Evolutionary conservation across 2,113 vertebrate species (phyloP), one percentile per base, ranked within the genome.

Genomic region (Ailuropoda melanoleuca): DNA sequence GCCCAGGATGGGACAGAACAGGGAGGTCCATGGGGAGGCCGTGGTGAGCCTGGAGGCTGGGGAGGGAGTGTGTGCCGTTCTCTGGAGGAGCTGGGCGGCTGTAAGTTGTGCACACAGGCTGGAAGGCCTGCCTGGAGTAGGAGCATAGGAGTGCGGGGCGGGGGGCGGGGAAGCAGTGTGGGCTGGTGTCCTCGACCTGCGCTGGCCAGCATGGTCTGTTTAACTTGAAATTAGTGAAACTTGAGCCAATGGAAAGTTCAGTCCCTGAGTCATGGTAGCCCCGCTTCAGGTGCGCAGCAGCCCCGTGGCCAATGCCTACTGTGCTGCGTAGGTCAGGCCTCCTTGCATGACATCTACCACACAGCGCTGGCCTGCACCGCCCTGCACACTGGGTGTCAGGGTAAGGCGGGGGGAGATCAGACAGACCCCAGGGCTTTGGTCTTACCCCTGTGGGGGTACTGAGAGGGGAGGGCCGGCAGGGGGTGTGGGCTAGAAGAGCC

Each of bases 11-110:
- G 24, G 55, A 23, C 34, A 39, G 55, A 50, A 39, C 39, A 8
- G 8, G 53, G 60, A 34, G 37, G 53, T 48, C 37, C 12, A 2
- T 77, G 6, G 14, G 23, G 48, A 39, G 56, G 29, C 21, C 1
- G 3, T 70, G n/a, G 3, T 8, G 24, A 77, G 46, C 37, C 37
- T 7, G 2, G n/a, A 62, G 87, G 70, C 89, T 58, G 13, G 53
- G 21, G 19, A 1, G 82, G 29, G 31, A 3, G 0, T 50, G 13
- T 3, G 18, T n/a, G 13, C 10, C 0, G 1, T 23, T 24, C 6
- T 43, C 72, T 14, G 34, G 34, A 17, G 18, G 31, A 39, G 34
- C 34, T 70, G 37, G 24, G 15, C 26, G 4, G 18, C 94, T 93
- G 64, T 66, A 29, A 14, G 34, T 24, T 43, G 31, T 78, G 62